Evolutionary conservation across 2,113 vertebrate species (phyloP), one percentile per base, ranked within the genome.

Genomic region (Rhinogobius similis): DNA sequence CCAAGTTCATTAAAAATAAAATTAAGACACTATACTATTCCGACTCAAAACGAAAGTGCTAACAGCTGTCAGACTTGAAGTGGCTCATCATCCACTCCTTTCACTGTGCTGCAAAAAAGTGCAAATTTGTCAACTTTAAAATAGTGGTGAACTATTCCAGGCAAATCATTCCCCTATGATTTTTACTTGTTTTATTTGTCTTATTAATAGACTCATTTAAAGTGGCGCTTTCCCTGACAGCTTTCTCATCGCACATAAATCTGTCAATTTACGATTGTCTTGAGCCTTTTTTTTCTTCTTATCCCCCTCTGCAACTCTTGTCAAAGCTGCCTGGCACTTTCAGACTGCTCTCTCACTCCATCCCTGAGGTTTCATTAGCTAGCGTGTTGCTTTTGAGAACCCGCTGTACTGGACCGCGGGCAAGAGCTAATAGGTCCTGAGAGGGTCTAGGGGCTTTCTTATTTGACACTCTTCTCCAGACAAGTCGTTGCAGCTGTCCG

Each of bases 281-380:
- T 10, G 24, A 29, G 56, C 27, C 39, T 29, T 24, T 64, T 71
- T 26, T 65, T 70, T 65, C 65, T 61, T 39, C 21, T 24, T 13
- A 24, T 53, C 23, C 59, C 43, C 5, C 32, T 5, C 2, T 63
- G 43, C 13, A 1, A 16, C 1, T 68, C 80, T 9, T 73, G 62
- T 82, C 68, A 83, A 24, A 64, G 43, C 39, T 41, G 64, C 63
- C 58, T 13, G 21, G 9, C 24, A 44, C 32, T 50, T 24, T 23
- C 62, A 43, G 62, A 4, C 63, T 39, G 32, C 65, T 73, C 59
- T 9, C 1, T 69, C 62, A 39, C 59, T 41, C 24, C 58, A 38
- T 85, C 76, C 83, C 77, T 23, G 73, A 53, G 79, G 84, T 79
- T 88, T 88, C 65, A 79, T 89, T 81, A 90, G 76, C 71, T 86